These are phyloP conservation scores for Entomyzon cyanotis DNA, from an alignment of 2,113 vertebrate genomes.

Conservation along the genomic window DNA sequence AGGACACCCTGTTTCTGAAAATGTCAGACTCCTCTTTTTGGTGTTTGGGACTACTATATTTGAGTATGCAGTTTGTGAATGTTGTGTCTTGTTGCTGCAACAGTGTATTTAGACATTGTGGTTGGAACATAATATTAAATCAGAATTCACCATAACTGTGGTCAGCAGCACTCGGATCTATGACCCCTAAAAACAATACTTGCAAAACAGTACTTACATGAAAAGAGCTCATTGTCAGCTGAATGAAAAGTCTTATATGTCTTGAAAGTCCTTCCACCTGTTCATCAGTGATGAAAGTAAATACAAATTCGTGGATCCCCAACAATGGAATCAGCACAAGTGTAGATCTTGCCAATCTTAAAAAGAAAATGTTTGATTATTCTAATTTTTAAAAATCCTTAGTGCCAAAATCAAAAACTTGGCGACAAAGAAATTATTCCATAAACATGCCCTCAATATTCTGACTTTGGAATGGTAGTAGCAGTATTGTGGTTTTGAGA, in stretches of 20 bases:
- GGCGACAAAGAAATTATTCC: background rate
- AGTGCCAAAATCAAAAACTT: background rate
- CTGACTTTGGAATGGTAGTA: background rate
- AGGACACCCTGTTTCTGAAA: background rate
- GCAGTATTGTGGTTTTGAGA: background rate
- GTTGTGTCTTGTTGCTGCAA: background rate
- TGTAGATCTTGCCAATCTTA: slow-evolving; percentile 89
- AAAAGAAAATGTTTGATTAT: background rate
- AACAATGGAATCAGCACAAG: slow-evolving; percentile 91
- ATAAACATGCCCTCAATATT: background rate
- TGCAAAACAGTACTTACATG: slow-evolving; percentile 78
- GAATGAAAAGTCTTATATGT: slow-evolving; percentile 83
- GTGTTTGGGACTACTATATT: background rate
- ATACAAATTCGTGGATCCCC: slow-evolving; percentile 92
- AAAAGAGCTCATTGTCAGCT: slow-evolving; percentile 90
- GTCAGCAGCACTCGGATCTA: background rate
- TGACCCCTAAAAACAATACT: background rate
- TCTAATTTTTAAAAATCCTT: background rate
- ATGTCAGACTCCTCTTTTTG: background rate
- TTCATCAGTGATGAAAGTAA: slow-evolving; percentile 87
- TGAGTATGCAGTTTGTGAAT: background rate
- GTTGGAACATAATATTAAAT: background rate
- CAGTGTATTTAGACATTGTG: background rate
- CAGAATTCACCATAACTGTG: background rate
- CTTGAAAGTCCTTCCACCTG: slow-evolving; percentile 81